phyloP scores from a whole-genome alignment of 2,797 vertebrate genomes.

The Geotrypetes seraphini region DNA sequence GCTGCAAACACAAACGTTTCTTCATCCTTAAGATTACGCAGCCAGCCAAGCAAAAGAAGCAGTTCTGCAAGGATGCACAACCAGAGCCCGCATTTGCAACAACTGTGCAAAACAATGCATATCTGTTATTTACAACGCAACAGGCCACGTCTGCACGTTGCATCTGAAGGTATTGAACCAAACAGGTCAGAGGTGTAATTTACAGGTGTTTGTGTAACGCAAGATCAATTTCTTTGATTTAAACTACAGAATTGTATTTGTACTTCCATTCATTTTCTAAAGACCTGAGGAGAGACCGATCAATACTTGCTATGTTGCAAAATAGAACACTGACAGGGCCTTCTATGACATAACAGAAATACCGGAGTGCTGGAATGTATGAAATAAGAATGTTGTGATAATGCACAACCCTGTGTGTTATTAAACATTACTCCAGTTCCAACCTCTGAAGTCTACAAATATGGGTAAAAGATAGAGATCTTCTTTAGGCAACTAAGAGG shows the following conservation, averaged over 20 bases:
- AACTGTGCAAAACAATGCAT: too few species aligned
- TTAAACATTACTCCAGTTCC: too few species aligned
- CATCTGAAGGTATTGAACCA: not conserved
- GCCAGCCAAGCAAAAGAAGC: conserved; percentile 52
- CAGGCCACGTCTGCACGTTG: conserved; percentile 1
- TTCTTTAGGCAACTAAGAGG: too few species aligned
- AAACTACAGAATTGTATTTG: not conserved
- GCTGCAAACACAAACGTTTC: conserved; percentile 51
- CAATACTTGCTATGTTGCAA: conserved; percentile 11
- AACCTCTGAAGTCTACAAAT: too few species aligned
- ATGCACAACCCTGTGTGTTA: too few species aligned
- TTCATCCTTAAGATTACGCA: conserved; percentile 51
- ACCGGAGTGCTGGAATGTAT: not conserved
- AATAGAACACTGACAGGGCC: conserved; percentile 10
- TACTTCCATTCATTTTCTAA: not conserved
- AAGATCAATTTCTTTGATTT: conserved; percentile 12
- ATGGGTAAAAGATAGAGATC: too few species aligned
- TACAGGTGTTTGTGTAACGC: not conserved
- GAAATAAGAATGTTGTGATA: not conserved
- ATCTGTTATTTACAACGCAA: conserved; percentile 1
- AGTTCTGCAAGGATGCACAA: conserved; percentile 26
- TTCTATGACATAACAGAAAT: not conserved
- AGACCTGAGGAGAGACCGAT: not conserved
- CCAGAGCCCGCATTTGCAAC: conserved; percentile 23
- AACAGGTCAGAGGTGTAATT: not conserved